phyloP scores from a whole-genome alignment of 1,140 invertebrate species.

The Microplitis demolitor region DNA sequence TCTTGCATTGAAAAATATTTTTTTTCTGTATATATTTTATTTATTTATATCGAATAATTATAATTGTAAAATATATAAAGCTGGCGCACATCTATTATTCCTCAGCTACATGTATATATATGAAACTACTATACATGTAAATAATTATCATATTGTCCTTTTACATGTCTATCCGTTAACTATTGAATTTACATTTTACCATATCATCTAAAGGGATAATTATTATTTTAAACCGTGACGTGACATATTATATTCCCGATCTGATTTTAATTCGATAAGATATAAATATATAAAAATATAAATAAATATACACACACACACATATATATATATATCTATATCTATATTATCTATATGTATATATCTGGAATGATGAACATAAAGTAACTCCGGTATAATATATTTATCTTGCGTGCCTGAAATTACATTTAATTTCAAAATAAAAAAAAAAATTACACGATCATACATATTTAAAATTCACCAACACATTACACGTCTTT shows the following conservation, averaged over 20 bases:
- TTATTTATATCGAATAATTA: too few species aligned
- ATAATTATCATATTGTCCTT: neutral
- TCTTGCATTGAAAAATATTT: too few species aligned
- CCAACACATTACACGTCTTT: too few species aligned
- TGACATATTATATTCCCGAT: neutral
- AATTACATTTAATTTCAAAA: too few species aligned
- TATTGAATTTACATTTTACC: neutral
- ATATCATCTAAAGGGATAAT: neutral
- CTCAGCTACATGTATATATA: neutral
- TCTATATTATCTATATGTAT: neutral
- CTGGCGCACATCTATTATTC: neutral
- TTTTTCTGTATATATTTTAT: too few species aligned
- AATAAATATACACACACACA: neutral
- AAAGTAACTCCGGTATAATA: too few species aligned
- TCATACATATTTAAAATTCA: too few species aligned
- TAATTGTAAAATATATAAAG: neutral
- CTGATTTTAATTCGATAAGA: constrained; percentile 18
- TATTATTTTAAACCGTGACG: constrained; percentile 2
- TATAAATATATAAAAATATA: neutral
- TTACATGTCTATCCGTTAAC: neutral
- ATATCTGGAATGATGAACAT: neutral
- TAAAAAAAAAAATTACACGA: too few species aligned
- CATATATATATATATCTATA: neutral
- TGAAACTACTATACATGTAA: neutral
- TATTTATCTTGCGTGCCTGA: too few species aligned